Conservation (phyloP, 2,888 invertebrate species). For the Plebejus argus region DNA sequence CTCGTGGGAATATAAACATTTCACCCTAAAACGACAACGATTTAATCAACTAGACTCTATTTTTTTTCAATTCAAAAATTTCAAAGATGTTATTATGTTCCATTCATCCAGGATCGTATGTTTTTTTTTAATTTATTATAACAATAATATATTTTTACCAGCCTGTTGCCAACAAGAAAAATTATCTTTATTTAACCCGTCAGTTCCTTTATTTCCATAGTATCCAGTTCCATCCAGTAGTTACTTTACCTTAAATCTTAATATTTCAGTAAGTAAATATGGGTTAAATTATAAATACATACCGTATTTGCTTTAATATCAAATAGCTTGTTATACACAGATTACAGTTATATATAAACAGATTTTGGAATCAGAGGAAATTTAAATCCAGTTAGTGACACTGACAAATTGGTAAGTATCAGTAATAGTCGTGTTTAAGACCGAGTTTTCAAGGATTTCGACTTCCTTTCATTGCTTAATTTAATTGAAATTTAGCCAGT, state of each 20-base stretch:
- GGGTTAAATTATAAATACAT: not conserved
- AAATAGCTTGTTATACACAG: not conserved
- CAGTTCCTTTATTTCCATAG: too few relatives aligned
- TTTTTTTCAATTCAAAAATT: too few relatives aligned
- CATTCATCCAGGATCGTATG: not conserved
- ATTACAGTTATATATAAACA: not conserved
- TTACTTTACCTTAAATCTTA: too few relatives aligned
- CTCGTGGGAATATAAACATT: constrained; percentile 28
- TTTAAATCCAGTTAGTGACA: not conserved
- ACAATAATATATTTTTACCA: too few relatives aligned
- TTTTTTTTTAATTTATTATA: not conserved
- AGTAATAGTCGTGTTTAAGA: constrained; percentile 1
- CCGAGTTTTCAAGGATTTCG: constrained; percentile 15
- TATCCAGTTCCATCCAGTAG: too few relatives aligned
- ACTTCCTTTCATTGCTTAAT: not conserved
- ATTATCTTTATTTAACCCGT: too few relatives aligned
- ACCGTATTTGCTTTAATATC: not conserved
- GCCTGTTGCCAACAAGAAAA: too few relatives aligned
- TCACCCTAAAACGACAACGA: not conserved
- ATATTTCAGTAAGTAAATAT: not conserved
- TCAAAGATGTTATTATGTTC: not conserved
- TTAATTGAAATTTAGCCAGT: constrained; percentile 4
- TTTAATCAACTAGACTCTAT: not conserved
- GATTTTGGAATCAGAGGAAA: not conserved
- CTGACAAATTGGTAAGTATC: not conserved